Evolutionary conservation across 1,140 invertebrate species (phyloP), one percentile per base, ranked within the genome.

Genomic region (Gonioctena quinquepunctata): DNA sequence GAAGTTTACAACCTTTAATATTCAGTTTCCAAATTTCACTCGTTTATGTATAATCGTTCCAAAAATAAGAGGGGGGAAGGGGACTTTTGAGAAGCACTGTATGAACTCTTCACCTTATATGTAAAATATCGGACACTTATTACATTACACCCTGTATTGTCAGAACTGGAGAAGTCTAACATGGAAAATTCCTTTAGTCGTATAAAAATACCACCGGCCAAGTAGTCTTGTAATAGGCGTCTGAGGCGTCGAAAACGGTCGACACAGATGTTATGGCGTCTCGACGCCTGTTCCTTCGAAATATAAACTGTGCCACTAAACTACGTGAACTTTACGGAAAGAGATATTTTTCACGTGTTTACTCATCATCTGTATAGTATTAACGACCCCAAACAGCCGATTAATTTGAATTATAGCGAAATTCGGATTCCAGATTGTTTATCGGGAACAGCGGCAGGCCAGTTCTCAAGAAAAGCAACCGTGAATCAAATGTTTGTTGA

Each of bases 301-400:
- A 49, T 63, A 21, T 63, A 48, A 63, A 63, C 8, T 63, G 28
- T 63, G 61, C 61, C 61, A 42, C 61, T 63, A 63, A 63, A 63
- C 61, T 63, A 22, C 61, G 26, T 63, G 61, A 63, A 63, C 61
- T 63, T 49, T 42, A 23, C 59, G 2, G 16, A 21, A 42, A 33
- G 26, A 63, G 26, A 63, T 48, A 42, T 42, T 48, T 63, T 23
- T 42, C 61, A 49, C 19, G 8, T 63, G 28, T 49, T 49, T 23
- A 42, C 18, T 11, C 28, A 42, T 49, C 28, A 22, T 19, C 18
- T 26, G 61, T n/a, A 21, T 59, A n/a, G 23, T 59, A 59, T 59
- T 59, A 59, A 59, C 26, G 56, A 59, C 0, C 56, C 56, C 56
- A 59, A 59, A 59, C 56, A 25, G 8, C 11, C 21, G 16, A 59